These are phyloP conservation scores for Acyrthosiphon pisum DNA, from an alignment of 1,140 invertebrate genomes.

Conservation along the genomic window DNA sequence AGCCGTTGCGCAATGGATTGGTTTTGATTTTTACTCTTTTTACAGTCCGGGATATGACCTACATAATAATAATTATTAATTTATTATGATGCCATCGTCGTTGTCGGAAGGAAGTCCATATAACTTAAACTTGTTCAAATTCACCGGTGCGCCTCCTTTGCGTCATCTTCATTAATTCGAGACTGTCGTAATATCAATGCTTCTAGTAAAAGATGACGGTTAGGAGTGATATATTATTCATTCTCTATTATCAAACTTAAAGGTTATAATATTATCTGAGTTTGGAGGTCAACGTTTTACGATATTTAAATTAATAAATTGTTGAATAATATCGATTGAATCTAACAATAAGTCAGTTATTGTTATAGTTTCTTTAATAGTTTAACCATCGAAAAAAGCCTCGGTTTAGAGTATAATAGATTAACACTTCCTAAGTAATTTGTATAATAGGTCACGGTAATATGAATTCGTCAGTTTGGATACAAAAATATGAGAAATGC, in stretches of 20 bases:
- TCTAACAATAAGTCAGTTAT: background rate
- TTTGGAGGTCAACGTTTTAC: background rate
- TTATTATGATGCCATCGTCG: background rate
- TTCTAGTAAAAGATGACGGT: background rate
- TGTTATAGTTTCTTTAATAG: background rate
- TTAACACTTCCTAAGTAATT: background rate
- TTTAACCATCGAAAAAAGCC: background rate
- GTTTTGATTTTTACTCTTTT: background rate
- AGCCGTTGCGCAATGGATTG: background rate
- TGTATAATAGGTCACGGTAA: conserved; percentile 2
- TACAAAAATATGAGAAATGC: background rate
- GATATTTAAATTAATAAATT: background rate
- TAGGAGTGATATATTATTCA: no score
- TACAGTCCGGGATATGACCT: background rate
- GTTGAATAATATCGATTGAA: background rate
- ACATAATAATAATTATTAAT: background rate
- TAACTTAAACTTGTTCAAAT: background rate
- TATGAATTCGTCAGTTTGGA: background rate
- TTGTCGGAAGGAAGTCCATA: background rate
- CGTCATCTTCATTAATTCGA: background rate
- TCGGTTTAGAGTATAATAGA: background rate
- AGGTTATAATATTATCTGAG: no score
- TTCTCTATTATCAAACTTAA: background rate
- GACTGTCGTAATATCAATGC: background rate
- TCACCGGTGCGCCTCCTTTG: background rate